Percentiles rank a stretch among this genome's conserved stretches.
phyloP scores from a whole-genome alignment of 2,888 invertebrate species.

The Lepidochrysops patricia region DNA sequence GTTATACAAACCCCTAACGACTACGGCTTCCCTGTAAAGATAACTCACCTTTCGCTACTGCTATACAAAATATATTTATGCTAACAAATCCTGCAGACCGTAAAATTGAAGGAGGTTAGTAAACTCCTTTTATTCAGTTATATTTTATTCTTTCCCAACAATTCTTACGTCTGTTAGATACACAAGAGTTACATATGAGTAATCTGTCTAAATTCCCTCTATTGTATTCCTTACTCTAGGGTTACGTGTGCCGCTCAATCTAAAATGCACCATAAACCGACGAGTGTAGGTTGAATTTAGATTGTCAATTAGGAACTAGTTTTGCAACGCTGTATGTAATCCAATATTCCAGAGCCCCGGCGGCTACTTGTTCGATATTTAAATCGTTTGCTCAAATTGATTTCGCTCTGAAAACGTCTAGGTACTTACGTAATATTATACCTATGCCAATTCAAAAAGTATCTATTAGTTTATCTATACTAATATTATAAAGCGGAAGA shows the following conservation, averaged over 20 bases:
- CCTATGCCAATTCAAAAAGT: no score
- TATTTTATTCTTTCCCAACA: not conserved
- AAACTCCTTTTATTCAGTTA: not conserved
- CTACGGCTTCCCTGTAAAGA: no score
- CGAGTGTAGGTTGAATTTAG: not conserved
- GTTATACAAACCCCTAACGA: no score
- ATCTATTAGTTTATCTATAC: no score
- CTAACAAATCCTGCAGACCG: not conserved
- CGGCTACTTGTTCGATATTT: not conserved
- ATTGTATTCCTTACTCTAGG: not conserved
- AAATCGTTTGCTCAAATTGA: not conserved
- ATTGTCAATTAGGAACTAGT: not conserved
- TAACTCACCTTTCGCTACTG: no score
- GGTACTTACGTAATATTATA: not conserved
- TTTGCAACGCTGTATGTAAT: not conserved
- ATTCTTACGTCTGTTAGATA: not conserved
- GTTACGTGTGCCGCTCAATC: not conserved
- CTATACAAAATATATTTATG: no score
- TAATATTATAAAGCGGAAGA: no score
- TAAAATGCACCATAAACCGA: not conserved
- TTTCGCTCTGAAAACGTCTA: not conserved
- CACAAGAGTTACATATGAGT: not conserved
- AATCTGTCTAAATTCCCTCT: not conserved
- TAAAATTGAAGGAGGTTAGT: not conserved
- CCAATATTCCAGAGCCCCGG: not conserved